Evolutionary conservation across 2,888 invertebrate genomes (phyloP).

Genomic region (Epirrita christyi): DNA sequence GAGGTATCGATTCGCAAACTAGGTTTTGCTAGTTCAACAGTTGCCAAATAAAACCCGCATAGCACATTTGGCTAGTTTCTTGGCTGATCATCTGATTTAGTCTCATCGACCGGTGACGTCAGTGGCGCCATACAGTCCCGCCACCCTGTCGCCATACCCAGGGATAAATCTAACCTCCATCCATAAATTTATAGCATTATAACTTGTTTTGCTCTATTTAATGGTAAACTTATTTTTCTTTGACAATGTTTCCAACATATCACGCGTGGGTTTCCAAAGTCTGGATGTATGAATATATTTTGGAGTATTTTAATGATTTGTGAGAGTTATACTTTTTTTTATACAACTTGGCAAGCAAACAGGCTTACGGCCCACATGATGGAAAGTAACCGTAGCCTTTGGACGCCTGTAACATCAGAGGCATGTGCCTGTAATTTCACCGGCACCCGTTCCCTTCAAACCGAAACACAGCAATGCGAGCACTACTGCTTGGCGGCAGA

Average conservation of each 20-base stretch:
- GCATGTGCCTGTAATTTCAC: too few relatives aligned
- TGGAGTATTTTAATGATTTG: too few relatives aligned
- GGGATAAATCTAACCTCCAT: slow-evolving; percentile 67
- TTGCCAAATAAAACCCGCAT: slow-evolving; percentile 43
- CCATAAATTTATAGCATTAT: slow-evolving; percentile 34
- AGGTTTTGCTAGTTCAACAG: slow-evolving; percentile 13
- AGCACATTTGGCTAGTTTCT: slow-evolving; percentile 36
- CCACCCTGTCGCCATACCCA: slow-evolving; percentile 66
- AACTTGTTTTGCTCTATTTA: slow-evolving; percentile 34
- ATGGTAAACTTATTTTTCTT: slow-evolving; percentile 24
- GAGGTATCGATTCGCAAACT: neutral
- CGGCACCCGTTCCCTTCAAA: too few relatives aligned
- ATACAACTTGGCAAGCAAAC: too few relatives aligned
- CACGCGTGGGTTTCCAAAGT: neutral
- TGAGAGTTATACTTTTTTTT: too few relatives aligned
- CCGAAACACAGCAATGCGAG: too few relatives aligned
- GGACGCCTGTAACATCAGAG: too few relatives aligned
- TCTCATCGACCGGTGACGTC: slow-evolving; percentile 70
- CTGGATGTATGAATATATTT: neutral
- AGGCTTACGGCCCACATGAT: too few relatives aligned
- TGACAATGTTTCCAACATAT: slow-evolving; percentile 10
- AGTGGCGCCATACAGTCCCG: slow-evolving; percentile 69
- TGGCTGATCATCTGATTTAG: slow-evolving; percentile 56
- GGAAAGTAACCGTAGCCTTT: too few relatives aligned
- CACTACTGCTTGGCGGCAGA: too few relatives aligned